Percentiles rank a stretch among this genome's conserved stretches.
Conservation (phyloP, 2,113 vertebrate genomes). For the Gavia stellata region DNA sequence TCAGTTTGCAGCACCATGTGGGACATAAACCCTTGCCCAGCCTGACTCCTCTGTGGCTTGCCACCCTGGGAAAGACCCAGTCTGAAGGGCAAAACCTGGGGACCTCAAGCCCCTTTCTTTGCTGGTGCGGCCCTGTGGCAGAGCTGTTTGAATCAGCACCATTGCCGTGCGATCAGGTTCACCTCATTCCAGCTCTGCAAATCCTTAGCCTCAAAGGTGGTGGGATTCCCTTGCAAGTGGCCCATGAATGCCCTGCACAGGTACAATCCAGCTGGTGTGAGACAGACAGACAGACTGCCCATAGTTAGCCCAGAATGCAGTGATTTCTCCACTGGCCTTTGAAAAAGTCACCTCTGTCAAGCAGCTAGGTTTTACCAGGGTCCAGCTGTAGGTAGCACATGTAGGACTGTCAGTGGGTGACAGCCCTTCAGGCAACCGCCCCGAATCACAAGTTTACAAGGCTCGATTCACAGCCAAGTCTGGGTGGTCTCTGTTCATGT, state of each 20-base stretch:
- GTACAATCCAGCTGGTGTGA: neutral
- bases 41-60: neutral
- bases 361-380: neutral
- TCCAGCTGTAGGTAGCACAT: fast-evolving
- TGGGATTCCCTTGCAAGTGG: neutral
- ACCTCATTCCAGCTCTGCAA: neutral
- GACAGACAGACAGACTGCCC: neutral
- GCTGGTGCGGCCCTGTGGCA: neutral
- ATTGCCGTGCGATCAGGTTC: neutral
- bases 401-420: neutral
- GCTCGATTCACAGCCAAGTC: neutral
- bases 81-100: neutral
- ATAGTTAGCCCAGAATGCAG: neutral
- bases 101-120: neutral
- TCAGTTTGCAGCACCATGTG: neutral
- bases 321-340: neutral
- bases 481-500: conserved; percentile 11
- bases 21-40: neutral
- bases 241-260: neutral
- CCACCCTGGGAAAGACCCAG: neutral
- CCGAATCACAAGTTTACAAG: neutral
- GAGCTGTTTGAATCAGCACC: neutral
- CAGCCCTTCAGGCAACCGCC: neutral
- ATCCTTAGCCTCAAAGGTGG: neutral
- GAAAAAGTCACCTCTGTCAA: neutral